Percentiles rank a stretch among this genome's conserved stretches.
Evolutionary conservation across 2,888 invertebrate species (phyloP).

Genomic region (Hirudinaria manillensis): DNA sequence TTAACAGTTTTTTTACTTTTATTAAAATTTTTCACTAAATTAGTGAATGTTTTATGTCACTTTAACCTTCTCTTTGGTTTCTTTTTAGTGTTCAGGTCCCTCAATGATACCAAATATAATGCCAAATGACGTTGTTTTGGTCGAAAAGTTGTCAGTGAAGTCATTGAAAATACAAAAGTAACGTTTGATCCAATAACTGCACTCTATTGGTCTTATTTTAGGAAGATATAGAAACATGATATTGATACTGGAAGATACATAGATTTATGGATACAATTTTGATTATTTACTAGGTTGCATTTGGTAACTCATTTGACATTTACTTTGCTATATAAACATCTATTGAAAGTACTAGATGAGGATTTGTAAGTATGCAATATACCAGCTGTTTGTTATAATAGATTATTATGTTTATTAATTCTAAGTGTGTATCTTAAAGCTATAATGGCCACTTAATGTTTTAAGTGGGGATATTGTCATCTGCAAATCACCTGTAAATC

Average conservation of each 20-base stretch:
- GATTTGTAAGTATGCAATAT: not conserved
- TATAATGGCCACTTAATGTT: constrained; percentile 46
- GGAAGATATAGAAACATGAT: no score
- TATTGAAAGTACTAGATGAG: not conserved
- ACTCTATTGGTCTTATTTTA: no score
- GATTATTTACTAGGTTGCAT: not conserved
- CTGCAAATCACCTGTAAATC: constrained; percentile 73
- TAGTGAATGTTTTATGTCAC: no score
- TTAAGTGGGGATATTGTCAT: constrained; percentile 78
- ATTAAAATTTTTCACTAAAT: no score
- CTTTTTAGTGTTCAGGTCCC: constrained; percentile 76
- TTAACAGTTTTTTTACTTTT: no score
- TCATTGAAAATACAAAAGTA: constrained; percentile 19
- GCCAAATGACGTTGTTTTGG: constrained; percentile 73
- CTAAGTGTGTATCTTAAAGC: not conserved
- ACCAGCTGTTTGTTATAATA: not conserved
- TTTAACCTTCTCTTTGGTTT: not conserved
- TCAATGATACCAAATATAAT: constrained; percentile 87
- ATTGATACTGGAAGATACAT: no score
- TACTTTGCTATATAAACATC: not conserved
- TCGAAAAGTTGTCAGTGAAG: constrained; percentile 67
- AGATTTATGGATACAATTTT: not conserved
- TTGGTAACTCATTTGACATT: not conserved
- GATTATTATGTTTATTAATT: not conserved
- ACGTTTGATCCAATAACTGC: not conserved